phyloP scores from a whole-genome alignment of 2,113 vertebrate species.

The Zosterops pallidus region DNA sequence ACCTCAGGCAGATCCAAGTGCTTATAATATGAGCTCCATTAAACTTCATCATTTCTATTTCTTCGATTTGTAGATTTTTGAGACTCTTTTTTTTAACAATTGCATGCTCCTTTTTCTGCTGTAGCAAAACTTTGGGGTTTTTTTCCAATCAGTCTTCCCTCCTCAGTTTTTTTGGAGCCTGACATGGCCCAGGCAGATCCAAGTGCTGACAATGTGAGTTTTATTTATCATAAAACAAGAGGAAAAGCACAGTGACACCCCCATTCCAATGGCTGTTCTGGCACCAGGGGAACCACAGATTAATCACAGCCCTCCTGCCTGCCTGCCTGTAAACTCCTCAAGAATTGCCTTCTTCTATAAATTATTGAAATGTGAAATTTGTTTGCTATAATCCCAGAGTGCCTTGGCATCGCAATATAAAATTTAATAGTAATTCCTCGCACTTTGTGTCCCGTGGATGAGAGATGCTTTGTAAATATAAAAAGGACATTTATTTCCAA shows the following conservation, averaged over 20 bases:
- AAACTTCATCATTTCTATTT: too few relatives aligned
- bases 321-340: not conserved
- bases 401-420: not conserved
- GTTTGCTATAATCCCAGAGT: not conserved
- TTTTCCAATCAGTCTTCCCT: too few relatives aligned
- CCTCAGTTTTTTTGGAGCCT: not conserved
- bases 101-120: not conserved
- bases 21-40: too few relatives aligned
- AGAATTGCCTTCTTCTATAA: not conserved
- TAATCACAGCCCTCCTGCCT: not conserved
- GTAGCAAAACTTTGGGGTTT: too few relatives aligned
- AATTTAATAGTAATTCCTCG: constrained; percentile 7
- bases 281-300: not conserved
- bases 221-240: not conserved
- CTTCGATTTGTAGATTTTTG: too few relatives aligned
- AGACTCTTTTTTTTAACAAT: too few relatives aligned
- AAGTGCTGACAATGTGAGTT: not conserved
- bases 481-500: not conserved
- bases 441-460: not conserved
- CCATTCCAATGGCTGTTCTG: not conserved
- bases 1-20: too few relatives aligned
- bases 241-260: not conserved
- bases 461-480: not conserved
- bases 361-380: not conserved
- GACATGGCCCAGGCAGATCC: not conserved